These are phyloP conservation scores for Apodemus speciosus DNA, from an alignment of 2,113 vertebrate species.

Conservation along the genomic window DNA sequence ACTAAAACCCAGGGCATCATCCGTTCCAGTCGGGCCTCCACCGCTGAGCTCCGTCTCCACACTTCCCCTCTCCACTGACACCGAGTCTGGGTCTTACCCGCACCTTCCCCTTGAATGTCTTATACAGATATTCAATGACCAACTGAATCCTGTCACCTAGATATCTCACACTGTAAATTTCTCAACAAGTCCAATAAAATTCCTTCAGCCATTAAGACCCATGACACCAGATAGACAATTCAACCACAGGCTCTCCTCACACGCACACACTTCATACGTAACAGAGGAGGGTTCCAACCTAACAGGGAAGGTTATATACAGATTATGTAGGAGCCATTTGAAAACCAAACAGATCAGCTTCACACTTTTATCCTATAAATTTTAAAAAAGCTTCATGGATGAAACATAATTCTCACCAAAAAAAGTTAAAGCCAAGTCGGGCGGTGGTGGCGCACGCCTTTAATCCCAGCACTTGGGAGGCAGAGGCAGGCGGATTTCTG, in stretches of 20 bases:
- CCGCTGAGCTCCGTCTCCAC: neutral
- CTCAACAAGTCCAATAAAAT: constrained; percentile 51
- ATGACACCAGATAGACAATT: neutral
- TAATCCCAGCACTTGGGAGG: neutral
- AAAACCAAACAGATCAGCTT: constrained; percentile 58
- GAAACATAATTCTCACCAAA: neutral
- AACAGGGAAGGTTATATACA: constrained; percentile 2
- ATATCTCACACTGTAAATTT: constrained; percentile 26
- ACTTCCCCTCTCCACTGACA: neutral
- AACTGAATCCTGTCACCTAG: constrained; percentile 1
- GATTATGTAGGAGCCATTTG: constrained; percentile 31
- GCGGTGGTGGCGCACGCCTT: neutral
- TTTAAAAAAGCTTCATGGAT: constrained; percentile 2
- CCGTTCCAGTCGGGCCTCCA: neutral
- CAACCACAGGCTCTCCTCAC: neutral
- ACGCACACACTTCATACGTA: neutral
- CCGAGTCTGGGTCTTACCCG: neutral
- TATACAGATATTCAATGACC: constrained; percentile 22
- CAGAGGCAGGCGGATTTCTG: neutral
- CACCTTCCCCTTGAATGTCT: constrained; percentile 46
- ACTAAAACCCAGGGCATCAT: neutral
- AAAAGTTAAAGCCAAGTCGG: neutral
- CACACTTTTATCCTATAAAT: constrained; percentile 50
- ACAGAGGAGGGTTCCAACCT: neutral
- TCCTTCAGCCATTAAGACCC: constrained; percentile 31